Evolutionary conservation across 2,113 vertebrate species (phyloP), one percentile per base, ranked within the genome.

Genomic region (Rhinoderma darwinii): DNA sequence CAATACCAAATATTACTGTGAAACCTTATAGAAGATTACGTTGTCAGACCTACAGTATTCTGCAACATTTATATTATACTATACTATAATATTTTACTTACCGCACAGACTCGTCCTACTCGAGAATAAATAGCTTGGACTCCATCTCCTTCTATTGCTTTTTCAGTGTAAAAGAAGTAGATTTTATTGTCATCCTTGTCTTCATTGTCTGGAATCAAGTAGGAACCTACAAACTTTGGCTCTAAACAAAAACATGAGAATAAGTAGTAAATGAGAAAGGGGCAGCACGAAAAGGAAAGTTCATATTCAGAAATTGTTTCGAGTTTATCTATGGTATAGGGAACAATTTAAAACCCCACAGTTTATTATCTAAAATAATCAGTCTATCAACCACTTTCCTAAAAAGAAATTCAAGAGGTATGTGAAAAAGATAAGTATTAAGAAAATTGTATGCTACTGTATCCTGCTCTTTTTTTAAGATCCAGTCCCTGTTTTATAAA

Each of bases 111-210:
- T 0, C 98, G 90, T 37, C 96, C 97, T 74, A 99, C 94, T 73
- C 97, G 92, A 70, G 96, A 93, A 27, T 97, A 97, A 30, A 98
- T 95, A 0, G 96, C 95, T 4, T 96, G 95, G 86, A 93, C 91
- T 1, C 88, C 93, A 27, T 97, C 98, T 0, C 93, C 91, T 41
- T 97, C 96, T 77, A 93, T 76, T 9, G 97, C 97, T 89, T 95
- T 96, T 90, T 99, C 98, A 17, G 97, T 98, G 88, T 99, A 99
- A 94, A 99, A 99, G 92, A 97, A 98, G 91, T 99, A 99, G 0
- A 98, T 93, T 92, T 99, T 99, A 88, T 98, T 96, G 88, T 99
- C 98, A 15, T 97, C 96, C 0, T 91, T 94, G 90, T 99, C 98
- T 75, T 99, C 96, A 4, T 98, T 99, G 91, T 99, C 97, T 25